Conservation (phyloP, 2,888 invertebrate genomes). For the Ganaspis brasiliensis region DNA sequence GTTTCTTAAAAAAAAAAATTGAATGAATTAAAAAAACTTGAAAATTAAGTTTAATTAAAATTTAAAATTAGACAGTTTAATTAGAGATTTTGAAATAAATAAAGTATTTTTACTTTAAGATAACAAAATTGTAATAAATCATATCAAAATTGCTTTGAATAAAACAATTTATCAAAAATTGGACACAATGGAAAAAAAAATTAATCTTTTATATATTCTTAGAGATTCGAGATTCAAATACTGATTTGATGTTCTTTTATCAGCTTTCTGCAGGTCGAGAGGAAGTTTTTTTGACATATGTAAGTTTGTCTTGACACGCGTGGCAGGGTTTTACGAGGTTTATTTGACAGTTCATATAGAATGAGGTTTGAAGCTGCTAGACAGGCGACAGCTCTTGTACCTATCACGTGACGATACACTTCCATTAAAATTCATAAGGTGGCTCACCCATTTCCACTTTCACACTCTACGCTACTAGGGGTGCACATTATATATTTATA, state of each 20-base stretch:
- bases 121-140: too few relatives aligned
- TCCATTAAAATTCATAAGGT: constrained; percentile 64
- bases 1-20: neutral
- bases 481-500: constrained; percentile 55
- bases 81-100: too few relatives aligned
- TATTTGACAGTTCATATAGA: constrained; percentile 56
- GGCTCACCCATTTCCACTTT: constrained; percentile 56
- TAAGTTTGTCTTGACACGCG: constrained; percentile 35
- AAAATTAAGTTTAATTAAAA: too few relatives aligned
- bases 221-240: neutral
- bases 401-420: constrained; percentile 57
- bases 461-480: constrained; percentile 42
- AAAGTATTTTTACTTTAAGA: too few relatives aligned
- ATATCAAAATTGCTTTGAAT: too few relatives aligned
- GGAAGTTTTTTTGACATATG: constrained; percentile 26
- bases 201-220: too few relatives aligned
- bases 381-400: constrained; percentile 56
- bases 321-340: constrained; percentile 48
- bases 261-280: neutral
- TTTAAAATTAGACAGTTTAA: too few relatives aligned
- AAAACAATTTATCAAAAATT: too few relatives aligned
- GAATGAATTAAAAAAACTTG: too few relatives aligned
- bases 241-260: neutral
- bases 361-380: constrained; percentile 53
- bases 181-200: too few relatives aligned